These are phyloP conservation scores for Cylas formicarius DNA, from an alignment of 1,140 invertebrate genomes.

Conservation along the genomic window DNA sequence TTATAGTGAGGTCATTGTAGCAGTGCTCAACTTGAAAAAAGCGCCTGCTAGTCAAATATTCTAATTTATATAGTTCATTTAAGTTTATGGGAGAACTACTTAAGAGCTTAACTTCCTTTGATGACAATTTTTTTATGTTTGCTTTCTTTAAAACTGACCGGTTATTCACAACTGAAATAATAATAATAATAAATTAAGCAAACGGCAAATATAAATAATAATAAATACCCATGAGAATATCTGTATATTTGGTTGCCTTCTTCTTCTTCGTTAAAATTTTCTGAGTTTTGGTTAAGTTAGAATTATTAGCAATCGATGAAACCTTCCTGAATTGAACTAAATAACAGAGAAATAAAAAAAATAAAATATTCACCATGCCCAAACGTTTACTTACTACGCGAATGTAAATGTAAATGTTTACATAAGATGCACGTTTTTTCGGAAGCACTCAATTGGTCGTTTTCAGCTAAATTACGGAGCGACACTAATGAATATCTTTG, in stretches of 20 bases:
- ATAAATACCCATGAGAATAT: constrained; percentile 47
- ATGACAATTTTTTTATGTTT: constrained; percentile 54
- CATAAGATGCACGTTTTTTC: constrained; percentile 24
- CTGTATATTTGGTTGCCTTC: constrained; percentile 44
- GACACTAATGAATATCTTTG: constrained; percentile 16
- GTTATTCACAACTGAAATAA: constrained; percentile 51
- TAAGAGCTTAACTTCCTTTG: constrained; percentile 55
- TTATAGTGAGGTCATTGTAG: constrained; percentile 30
- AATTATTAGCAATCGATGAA: constrained; percentile 30
- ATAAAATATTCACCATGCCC: background rate
- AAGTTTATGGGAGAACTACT: constrained; percentile 50
- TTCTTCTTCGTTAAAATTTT: constrained; percentile 40
- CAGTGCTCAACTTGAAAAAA: constrained; percentile 37
- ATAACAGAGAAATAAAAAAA: constrained; percentile 3
- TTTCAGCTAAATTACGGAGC: constrained; percentile 22
- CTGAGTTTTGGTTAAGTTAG: constrained; percentile 23
- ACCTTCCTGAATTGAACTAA: constrained; percentile 25
- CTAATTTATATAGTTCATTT: constrained; percentile 50
- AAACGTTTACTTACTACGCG: constrained; percentile 10
- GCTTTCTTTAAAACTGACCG: constrained; percentile 55
- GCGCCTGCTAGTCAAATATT: constrained; percentile 40
- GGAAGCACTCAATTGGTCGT: constrained; percentile 11
- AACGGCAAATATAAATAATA: constrained; percentile 5
- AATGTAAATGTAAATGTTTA: constrained; percentile 23
- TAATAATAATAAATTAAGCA: constrained; percentile 11